Evolutionary conservation across 23 tunicate species (phyloP), one percentile per base, ranked within the genome.

Genomic region (Halocynthia roretzi): DNA sequence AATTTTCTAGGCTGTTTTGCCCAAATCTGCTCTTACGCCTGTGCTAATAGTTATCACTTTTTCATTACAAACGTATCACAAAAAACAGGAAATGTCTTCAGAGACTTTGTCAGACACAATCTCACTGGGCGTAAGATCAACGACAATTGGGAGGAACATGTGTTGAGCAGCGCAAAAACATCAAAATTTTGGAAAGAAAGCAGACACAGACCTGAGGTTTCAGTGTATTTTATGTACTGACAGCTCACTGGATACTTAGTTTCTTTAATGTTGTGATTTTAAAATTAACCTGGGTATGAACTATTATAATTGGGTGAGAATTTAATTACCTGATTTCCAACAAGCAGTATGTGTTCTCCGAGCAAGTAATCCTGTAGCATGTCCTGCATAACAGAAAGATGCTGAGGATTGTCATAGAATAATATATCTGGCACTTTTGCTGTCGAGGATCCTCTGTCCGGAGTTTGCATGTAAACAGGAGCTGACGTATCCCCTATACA

Each of bases 391-490:
- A 91, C 97, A 23, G 84, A 62, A 10, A 91, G 83, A 85, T 91
- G 97, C 56, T 91, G 97, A 18, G 97, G 90, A 70, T 91, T 91
- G 75, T 91, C 90, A 67, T 91, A 91, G 76, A 91, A 91, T 18
- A 91, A 48, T 62, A 85, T 83, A 72, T 91, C 86, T 23, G 97
- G 97, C 20, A 91, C 83, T 78, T 91, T 91, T 58, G 97, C 97
- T 22, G 85, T 85, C 7, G 94, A 87, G 0, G 96, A 80, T 10
- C 82, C 75, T 6, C 76, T 61, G 8, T 76, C 77, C 7, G 21
- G 71, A 44, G 87, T 67, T 68, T 82, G 52, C 44, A 64, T 85
- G 54, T 86, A 92, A 22, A 86, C 82, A 6, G 85, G 92, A 55
- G 67, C 54, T 6, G 83, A 61, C 22, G 78, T 86, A 5, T 78